These are phyloP conservation scores for Conops quadrifasciatus DNA, from an alignment of 2,888 invertebrate species.

Conservation along the genomic window DNA sequence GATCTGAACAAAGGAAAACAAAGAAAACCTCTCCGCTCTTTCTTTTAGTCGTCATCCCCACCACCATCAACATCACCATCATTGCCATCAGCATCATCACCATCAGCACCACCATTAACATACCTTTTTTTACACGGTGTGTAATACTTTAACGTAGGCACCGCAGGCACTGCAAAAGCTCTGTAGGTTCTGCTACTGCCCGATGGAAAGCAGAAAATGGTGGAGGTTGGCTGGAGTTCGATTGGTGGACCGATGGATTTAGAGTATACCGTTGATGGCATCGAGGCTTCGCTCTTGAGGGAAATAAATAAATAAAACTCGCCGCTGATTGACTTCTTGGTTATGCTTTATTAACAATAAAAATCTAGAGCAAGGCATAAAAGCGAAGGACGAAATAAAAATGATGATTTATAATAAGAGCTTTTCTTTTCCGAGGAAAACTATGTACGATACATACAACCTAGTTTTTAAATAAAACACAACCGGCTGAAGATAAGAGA, in stretches of 20 bases:
- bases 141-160: too few species aligned
- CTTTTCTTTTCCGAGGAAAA: not conserved
- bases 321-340: conserved; percentile 28
- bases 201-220: too few species aligned
- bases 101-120: too few species aligned
- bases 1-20: conserved; percentile 7
- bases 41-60: not conserved
- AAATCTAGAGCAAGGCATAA: not conserved
- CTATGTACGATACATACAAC: not conserved
- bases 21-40: not conserved
- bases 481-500: not conserved
- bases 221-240: too few species aligned
- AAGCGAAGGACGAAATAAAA: not conserved
- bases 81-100: too few species aligned
- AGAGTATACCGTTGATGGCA: not conserved
- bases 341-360: conserved; percentile 15
- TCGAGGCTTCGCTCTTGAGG: not conserved
- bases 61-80: not conserved
- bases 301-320: conserved; percentile 17
- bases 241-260: too few species aligned
- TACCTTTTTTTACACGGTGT: too few species aligned
- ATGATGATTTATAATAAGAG: conserved; percentile 52
- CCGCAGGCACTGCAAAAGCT: not conserved
- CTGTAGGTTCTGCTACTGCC: not conserved
- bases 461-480: not conserved